A percentile compares a stretch with the other conserved stretches of the same genome.
Conservation (phyloP, 2,113 vertebrate genomes). For the Tamias sibiricus region DNA sequence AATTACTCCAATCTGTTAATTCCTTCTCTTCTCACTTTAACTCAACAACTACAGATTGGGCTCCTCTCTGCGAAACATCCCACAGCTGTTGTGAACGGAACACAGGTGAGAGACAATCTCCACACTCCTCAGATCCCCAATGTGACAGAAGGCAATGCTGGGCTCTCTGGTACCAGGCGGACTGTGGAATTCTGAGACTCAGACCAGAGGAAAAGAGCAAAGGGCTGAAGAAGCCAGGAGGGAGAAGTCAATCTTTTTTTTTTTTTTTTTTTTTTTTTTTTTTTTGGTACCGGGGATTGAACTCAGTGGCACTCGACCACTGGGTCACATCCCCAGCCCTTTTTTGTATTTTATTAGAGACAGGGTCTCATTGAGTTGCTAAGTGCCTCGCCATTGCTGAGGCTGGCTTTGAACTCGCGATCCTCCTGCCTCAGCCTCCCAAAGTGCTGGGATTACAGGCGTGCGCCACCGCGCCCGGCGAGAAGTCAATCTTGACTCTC, state of each 20-base stretch:
- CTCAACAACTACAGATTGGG: not conserved
- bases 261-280: too few relatives aligned
- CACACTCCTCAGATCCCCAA: not conserved
- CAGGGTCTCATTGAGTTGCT: too few relatives aligned
- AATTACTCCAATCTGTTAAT: not conserved
- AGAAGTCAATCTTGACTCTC: not conserved
- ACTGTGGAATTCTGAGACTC: not conserved
- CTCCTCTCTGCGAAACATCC: not conserved
- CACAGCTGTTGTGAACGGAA: not conserved
- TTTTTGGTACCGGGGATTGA: too few relatives aligned
- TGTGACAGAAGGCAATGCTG: not conserved
- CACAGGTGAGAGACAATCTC: not conserved
- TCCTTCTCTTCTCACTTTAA: conserved; percentile 1
- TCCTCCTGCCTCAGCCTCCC: too few relatives aligned
- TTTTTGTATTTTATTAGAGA: too few relatives aligned
- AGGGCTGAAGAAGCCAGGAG: not conserved
- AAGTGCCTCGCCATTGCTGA: too few relatives aligned
- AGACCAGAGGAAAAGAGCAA: not conserved
- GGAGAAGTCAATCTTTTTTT: not conserved
- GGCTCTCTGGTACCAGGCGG: not conserved
- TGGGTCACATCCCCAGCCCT: too few relatives aligned
- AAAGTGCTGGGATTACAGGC: too few relatives aligned
- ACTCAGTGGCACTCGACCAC: too few relatives aligned
- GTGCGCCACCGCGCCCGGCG: too few relatives aligned
- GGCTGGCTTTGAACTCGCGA: too few relatives aligned